Conservation (phyloP, 2,113 vertebrate genomes). For the Dryoscopus gambensis region DNA sequence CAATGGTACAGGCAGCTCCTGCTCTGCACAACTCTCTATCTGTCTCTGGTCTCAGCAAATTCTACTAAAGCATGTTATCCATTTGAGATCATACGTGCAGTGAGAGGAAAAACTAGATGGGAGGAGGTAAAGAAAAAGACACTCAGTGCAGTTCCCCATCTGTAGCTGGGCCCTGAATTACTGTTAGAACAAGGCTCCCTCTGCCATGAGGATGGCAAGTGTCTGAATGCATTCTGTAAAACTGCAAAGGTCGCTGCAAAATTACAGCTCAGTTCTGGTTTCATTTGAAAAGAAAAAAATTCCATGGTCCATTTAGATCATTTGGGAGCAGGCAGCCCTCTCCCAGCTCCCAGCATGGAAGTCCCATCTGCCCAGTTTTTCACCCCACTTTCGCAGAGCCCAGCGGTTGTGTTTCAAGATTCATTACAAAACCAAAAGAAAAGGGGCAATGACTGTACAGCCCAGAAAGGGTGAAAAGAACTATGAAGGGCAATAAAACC, state of each 20-base stretch:
- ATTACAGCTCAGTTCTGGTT: neutral
- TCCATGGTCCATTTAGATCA: neutral
- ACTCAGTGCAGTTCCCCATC: fast-evolving
- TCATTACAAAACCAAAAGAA: neutral
- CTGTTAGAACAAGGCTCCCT: neutral
- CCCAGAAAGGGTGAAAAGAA: neutral
- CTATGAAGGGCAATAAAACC: neutral
- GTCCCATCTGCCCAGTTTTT: neutral
- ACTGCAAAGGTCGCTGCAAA: neutral
- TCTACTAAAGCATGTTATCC: neutral
- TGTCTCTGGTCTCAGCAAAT: neutral
- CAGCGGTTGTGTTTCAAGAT: neutral
- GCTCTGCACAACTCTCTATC: neutral
- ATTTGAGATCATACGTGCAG: neutral
- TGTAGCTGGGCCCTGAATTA: neutral
- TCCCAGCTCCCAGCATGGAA: neutral
- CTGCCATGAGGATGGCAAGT: neutral
- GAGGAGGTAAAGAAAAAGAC: neutral
- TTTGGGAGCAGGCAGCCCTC: neutral
- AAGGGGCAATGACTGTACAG: neutral
- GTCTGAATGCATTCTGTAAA: neutral
- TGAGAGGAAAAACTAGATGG: neutral
- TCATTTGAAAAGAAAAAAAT: neutral
- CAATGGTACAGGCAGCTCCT: neutral
- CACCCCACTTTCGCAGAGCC: neutral